Base-by-base conservation (phyloP, 2,113 vertebrate species). In the Strix aluco region DNA sequence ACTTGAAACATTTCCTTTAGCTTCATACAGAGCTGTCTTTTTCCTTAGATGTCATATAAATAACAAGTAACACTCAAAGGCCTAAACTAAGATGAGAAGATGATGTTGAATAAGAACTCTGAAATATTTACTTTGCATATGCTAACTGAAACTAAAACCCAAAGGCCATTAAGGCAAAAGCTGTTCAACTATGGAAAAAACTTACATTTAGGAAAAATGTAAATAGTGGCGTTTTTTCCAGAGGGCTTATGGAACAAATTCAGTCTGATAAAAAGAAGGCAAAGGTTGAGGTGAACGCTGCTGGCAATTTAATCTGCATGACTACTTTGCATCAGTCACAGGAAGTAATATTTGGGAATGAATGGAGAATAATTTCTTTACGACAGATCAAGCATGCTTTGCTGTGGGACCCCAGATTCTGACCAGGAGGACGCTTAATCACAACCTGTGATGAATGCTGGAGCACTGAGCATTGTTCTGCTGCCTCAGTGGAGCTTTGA, bases 321-420 rank as follows among this genome's bases (percentile, higher is more conserved):
- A 46, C 62, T 78, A 51, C 17, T 67, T 71, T 58, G 30, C 69
- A 59, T 90, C 87, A 69, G 58, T 40, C 62, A 54, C 20, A 61
- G 61, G 30, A 67, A 38, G 19, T 22, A 44, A 17, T 36, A 38
- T 36, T 72, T 65, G 66, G 52, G 70, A 88, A 75, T 14, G 7
- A 91, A 21, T 2, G 38, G 21, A n/a, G 47, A 59, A 36, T 26
- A 61, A 65, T 58, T 79, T 47, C 29, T 67, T 26, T 62, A 11
- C 0, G 42, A 29, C 49, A 59, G 54, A n/a, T 40, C 32, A 40
- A 88, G 52, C 38, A 17, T 0, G 0, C 12, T 49, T 62, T 2
- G 16, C 55, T 44, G 57, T 10, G 66, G 49, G 30, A 75, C 34
- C 44, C 23, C 47, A 20, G 61, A 22, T 36, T 52, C 55, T 51